Base-by-base conservation (phyloP, 2,888 invertebrate species). In the Eristalinus aeneus region DNA sequence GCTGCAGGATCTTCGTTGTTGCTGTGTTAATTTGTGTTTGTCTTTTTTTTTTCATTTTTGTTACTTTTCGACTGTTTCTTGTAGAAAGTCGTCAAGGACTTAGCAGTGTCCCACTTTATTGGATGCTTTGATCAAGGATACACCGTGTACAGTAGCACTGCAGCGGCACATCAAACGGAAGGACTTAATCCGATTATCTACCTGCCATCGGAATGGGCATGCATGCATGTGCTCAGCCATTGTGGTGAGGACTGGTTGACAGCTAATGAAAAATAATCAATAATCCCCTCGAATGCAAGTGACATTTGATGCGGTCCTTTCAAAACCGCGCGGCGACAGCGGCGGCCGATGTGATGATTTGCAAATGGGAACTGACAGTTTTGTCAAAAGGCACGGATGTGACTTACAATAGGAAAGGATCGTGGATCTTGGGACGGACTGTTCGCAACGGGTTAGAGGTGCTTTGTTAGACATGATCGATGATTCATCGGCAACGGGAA, bases 181-280 rank as follows among this genome's bases (percentile, higher is more conserved):
- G 54, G 6, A 20, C 31, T 56, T 81, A 86, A 81, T 86, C 85
- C 73, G 81, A 86, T 86, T 86, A 78, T 58, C 20, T 60, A 69
- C 78, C 75, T 79, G 80, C 72, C 72, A 64, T 64, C 68, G 85
- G 32, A 63, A 56, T 85, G 46, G 46, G 16, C 46, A 46, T 46
- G 46, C 46, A 46, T 46, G 46, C 46, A 46, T 54, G 34, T 53
- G 20, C 39, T 39, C 22, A 53, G 39, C 73, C 69, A 79, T 83
- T 79, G 74, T 78, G 54, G 65, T 72, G 12, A 39, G 27, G n/a
- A 27, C 11, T 65, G 31, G 60, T 27, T 27, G 22, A 58, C n/a
- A 46, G 46, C 34, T 53, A 36, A 32, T 60, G 23, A 64, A 78
- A 64, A 53, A 58, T 79, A 69, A 84, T 84, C 79, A 79, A 84